Base-by-base conservation (phyloP, 1,140 invertebrate species). In the Tenebrio molitor region DNA sequence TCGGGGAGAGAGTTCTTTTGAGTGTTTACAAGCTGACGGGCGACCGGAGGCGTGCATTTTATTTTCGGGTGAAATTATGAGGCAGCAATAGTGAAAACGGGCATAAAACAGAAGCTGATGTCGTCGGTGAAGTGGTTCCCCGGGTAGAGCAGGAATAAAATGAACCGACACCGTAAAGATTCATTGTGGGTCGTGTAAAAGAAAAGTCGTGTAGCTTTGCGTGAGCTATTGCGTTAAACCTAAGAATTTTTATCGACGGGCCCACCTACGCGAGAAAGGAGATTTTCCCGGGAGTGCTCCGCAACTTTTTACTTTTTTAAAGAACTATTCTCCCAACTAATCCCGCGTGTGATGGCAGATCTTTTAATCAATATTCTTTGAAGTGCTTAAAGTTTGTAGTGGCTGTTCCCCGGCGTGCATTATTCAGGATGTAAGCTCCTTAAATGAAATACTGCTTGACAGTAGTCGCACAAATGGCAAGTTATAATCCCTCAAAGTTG, bases 121-220 rank as follows among this genome's bases (percentile, higher is more conserved):
- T 58, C 50, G 50, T 58, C 19, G 21, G 50, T 29, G 23, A 39
- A 58, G 50, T 58, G 23, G 50, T 58, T 58, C 50, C 8, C 15
- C 12, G 21, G 12, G 50, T 58, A 12, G 21, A 29, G 50, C 50
- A 58, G 19, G 23, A 58, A 58, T 58, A 58, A 58, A 58, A 58
- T 17, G 50, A 58, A 58, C 21, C 23, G 21, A 25, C 50, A 21
- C 50, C 16, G 50, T 58, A 58, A 58, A 58, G 50, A 58, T 58
- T 58, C 50, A 58, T 58, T 58, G 50, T 58, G 23, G 50, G 21
- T 58, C 50, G 50, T 58, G 50, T 58, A 58, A 58, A 58, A 58
- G 50, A 58, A 58, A 58, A 58, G 50, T 58, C 50, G 50, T 58
- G 50, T 58, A 58, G 50, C 50, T 58, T 58, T 58, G 50, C 23